These are phyloP conservation scores for Eupithecia vulgata DNA, from an alignment of 2,888 invertebrate species.

Conservation along the genomic window DNA sequence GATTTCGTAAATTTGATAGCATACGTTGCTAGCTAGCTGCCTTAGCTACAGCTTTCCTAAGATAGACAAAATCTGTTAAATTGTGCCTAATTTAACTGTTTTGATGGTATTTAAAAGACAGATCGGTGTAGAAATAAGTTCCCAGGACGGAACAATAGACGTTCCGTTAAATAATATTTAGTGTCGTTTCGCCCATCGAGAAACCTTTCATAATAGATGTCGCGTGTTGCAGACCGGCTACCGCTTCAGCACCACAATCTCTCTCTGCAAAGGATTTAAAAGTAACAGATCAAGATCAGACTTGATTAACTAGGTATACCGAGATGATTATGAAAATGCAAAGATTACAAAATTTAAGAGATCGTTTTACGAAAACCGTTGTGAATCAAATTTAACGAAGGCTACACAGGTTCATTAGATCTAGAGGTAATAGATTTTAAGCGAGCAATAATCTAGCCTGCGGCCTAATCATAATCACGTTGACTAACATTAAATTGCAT, in stretches of 20 bases:
- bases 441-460: constrained; percentile 14
- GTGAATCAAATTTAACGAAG: constrained; percentile 5
- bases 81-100: no score
- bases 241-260: background rate
- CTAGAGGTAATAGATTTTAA: constrained; percentile 19
- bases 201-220: background rate
- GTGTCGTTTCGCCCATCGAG: background rate
- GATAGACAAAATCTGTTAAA: background rate
- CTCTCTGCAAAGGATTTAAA: background rate
- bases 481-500: constrained; percentile 17
- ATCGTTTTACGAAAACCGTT: background rate
- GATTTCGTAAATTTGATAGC: background rate
- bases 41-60: background rate
- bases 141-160: no score
- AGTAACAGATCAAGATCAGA: background rate
- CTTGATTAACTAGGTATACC: background rate
- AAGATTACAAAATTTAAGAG: constrained; percentile 8
- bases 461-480: constrained; percentile 8
- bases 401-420: constrained; percentile 13
- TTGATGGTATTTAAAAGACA: no score
- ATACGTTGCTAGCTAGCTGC: background rate
- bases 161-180: no score
- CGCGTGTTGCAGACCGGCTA: background rate
- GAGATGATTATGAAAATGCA: background rate
- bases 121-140: no score